Evolutionary conservation across 2,888 invertebrate species (phyloP), one percentile per base, ranked within the genome.

Genomic region (Hyles lineata): DNA sequence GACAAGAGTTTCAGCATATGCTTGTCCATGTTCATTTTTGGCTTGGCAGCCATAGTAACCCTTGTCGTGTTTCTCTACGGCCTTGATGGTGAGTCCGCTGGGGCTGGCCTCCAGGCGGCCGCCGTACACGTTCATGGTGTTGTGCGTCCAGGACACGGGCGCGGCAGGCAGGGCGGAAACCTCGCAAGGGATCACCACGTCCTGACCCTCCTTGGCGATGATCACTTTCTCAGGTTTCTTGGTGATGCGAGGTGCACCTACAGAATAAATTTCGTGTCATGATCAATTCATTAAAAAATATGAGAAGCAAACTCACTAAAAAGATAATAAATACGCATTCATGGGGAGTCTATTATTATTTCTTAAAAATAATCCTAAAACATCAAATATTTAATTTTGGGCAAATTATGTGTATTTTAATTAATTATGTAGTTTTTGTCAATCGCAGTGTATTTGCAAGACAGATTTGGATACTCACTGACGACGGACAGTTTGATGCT

Each of bases 31-130:
- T 6, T 83, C 82, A 25, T 91, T 92, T 1, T 78, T 76, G 1
- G 87, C 90, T 25, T 74, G 78, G 76, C 93, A 93, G 1, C 91
- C 93, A 70, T 93, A 93, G 70, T 92, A 92, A 0, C 93, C 93
- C 1, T 80, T 80, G 73, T 91, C 89, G 1, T 73, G 72, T 35
- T 87, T 86, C 73, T 87, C 83, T 0, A 85, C 85, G 8, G 85
- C 86, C 62, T 83, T 85, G 9, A 93, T 86, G n/a, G 80, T 82
- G 50, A 92, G 78, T 0, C 87, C 86, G 0, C 85, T 84, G 17
- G 83, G 80, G 25, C 76, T 76, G 21, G 83, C 77, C 5, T 75
- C 63, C 0, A 84, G 29, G 7, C 82, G 77, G 0, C 81, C 79
- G 32, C 72, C 78, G n/a, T 79, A 72, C 8, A 91, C 61, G 0